Conservation (phyloP, 30 jellyfish, hydroid and myxozoan genomes). For the Hydra vulgaris region DNA sequence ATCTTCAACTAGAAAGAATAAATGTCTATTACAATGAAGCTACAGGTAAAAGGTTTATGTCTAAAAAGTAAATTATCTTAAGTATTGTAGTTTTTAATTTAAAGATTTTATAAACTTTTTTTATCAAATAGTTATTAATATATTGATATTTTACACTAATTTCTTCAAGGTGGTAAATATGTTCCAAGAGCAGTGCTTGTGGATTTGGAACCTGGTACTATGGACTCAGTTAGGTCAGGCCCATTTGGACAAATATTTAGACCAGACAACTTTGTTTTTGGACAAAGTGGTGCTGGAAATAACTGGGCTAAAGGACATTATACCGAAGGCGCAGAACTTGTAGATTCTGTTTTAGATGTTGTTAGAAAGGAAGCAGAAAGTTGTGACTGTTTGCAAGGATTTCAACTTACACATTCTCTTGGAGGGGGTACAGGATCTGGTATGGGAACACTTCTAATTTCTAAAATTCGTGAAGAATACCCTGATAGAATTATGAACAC, state of each 20-base stretch:
- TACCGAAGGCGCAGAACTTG: conserved; percentile 58
- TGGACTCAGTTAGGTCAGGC: conserved; percentile 96
- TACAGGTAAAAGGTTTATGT: conserved; percentile 40
- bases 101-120: neutral
- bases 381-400: conserved; percentile 94
- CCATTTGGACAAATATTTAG: conserved; percentile 90
- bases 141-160: neutral
- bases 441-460: conserved; percentile 61
- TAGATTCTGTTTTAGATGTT: conserved; percentile 58
- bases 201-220: conserved; percentile 97
- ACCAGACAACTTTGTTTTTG: conserved; percentile 74
- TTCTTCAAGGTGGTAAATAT: conserved; percentile 83
- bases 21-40: conserved; percentile 87
- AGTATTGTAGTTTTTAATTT: no score
- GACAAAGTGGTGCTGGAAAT: conserved; percentile 90
- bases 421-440: conserved; percentile 99
- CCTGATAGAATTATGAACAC: conserved; percentile 78
- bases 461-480: conserved; percentile 79
- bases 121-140: no score
- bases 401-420: conserved; percentile 81
- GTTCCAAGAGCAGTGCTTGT: conserved; percentile 96
- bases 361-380: conserved; percentile 86
- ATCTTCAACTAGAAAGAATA: conserved; percentile 90
- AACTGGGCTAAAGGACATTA: conserved; percentile 95
- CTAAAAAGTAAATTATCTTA: no score